Conservation (phyloP, 2,888 invertebrate genomes). For the Sarcophaga rosellei region DNA sequence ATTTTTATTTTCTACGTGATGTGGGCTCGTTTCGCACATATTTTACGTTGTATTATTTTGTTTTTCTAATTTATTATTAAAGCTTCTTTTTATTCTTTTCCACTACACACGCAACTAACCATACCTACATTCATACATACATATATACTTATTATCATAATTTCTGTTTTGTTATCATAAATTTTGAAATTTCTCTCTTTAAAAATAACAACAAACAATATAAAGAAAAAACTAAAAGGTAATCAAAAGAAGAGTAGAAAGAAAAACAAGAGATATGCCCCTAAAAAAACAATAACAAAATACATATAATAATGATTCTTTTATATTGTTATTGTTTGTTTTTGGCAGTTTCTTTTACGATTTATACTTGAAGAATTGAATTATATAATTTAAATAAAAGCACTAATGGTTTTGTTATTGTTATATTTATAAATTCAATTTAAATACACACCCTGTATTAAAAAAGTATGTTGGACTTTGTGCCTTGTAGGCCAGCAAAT, state of each 20-base stretch:
- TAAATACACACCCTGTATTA: slow-evolving; percentile 43
- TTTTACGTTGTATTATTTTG: background rate
- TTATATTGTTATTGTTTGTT: slow-evolving; percentile 28
- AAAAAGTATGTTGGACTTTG: slow-evolving; percentile 59
- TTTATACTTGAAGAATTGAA: slow-evolving; percentile 17
- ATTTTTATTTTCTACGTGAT: slow-evolving; percentile 5
- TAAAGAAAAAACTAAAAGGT: background rate
- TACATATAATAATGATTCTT: background rate
- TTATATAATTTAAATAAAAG: slow-evolving; percentile 59
- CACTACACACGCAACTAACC: background rate
- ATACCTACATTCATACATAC: background rate
- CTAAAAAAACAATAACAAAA: slow-evolving; percentile 26
- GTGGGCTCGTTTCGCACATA: slow-evolving; percentile 22
- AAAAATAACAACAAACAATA: slow-evolving; percentile 12
- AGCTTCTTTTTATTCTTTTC: background rate
- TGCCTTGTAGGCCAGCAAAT: slow-evolving; percentile 24
- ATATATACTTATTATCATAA: background rate
- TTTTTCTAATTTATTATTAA: slow-evolving; percentile 2
- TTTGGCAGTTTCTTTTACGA: slow-evolving; percentile 8
- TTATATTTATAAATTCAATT: background rate
- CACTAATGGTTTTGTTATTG: background rate
- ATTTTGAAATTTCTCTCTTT: slow-evolving; percentile 14
- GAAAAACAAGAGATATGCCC: slow-evolving; percentile 40
- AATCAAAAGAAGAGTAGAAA: slow-evolving; percentile 6
- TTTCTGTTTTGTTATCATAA: slow-evolving; percentile 32